Percentiles rank a stretch among this genome's conserved stretches.
phyloP scores from a whole-genome alignment of 1,140 invertebrate genomes.

The Lucilia cuprina region DNA sequence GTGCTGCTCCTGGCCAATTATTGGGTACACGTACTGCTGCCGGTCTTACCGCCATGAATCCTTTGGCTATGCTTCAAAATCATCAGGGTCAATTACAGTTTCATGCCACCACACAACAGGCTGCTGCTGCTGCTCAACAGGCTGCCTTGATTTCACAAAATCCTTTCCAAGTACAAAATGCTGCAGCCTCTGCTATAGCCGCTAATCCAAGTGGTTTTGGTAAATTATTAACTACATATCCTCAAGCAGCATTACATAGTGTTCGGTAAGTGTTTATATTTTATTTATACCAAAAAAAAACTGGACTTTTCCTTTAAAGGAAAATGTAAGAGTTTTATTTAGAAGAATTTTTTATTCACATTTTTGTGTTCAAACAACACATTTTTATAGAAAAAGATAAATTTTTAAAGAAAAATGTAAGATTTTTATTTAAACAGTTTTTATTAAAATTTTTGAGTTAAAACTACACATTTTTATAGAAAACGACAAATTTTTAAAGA shows the following conservation, averaged over 20 bases:
- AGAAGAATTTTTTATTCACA: no score
- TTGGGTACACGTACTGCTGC: slow-evolving; percentile 64
- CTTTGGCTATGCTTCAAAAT: slow-evolving; percentile 68
- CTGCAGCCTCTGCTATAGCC: slow-evolving; percentile 61
- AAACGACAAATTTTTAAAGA: no score
- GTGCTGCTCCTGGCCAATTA: slow-evolving; percentile 61
- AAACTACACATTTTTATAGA: no score
- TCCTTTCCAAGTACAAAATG: slow-evolving; percentile 63
- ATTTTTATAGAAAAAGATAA: no score
- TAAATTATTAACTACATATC: slow-evolving; percentile 74
- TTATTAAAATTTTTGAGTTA: no score
- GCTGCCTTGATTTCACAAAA: slow-evolving; percentile 62
- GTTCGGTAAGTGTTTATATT: slow-evolving; percentile 52
- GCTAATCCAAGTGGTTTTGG: slow-evolving; percentile 72
- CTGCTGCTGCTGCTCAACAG: slow-evolving; percentile 64
- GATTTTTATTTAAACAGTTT: no score
- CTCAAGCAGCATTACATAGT: slow-evolving; percentile 61
- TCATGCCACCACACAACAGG: slow-evolving; percentile 32
- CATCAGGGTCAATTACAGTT: slow-evolving; percentile 37
- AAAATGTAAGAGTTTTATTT: not conserved
- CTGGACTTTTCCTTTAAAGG: not conserved
- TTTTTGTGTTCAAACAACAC: no score
- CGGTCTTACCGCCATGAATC: slow-evolving; percentile 67
- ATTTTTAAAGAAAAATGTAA: no score
- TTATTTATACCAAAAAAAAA: not conserved